Evolutionary conservation across 2,888 invertebrate species (phyloP).

Genomic region (Drosophila anomelani): DNA sequence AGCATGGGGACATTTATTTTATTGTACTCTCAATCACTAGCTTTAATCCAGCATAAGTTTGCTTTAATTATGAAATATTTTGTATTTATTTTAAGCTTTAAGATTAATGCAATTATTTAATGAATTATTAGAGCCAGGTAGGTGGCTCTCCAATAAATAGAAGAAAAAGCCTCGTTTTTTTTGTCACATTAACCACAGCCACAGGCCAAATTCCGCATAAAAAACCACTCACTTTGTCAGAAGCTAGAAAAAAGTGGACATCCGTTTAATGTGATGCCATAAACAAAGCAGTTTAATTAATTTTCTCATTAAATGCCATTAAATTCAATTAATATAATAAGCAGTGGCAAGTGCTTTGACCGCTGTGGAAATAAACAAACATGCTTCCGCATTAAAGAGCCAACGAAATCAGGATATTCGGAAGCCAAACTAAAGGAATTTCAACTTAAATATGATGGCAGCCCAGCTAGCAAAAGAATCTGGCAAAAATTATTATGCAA

Average conservation of each 20-base stretch:
- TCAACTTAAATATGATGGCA: constrained; percentile 57
- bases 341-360: constrained; percentile 20
- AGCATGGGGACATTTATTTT: constrained; percentile 41
- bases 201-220: constrained; percentile 2
- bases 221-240: background rate
- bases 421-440: constrained; percentile 46
- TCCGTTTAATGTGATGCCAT: constrained; percentile 17
- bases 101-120: constrained; percentile 15
- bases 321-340: constrained; percentile 42
- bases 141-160: background rate
- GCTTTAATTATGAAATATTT: constrained; percentile 1
- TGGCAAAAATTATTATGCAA: constrained; percentile 79
- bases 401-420: constrained; percentile 8
- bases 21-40: background rate
- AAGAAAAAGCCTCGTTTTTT: background rate
- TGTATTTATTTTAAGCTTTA: background rate
- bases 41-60: background rate
- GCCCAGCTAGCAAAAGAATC: constrained; percentile 51
- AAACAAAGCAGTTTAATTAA: constrained; percentile 55
- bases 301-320: constrained; percentile 50
- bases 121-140: background rate
- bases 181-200: constrained; percentile 10
- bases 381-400: constrained; percentile 7
- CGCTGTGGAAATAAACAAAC: constrained; percentile 21
- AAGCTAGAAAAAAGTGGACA: constrained; percentile 9